Evolutionary conservation across 2,113 vertebrate genomes (phyloP).

Genomic region (Colistium nudipinnis): DNA sequence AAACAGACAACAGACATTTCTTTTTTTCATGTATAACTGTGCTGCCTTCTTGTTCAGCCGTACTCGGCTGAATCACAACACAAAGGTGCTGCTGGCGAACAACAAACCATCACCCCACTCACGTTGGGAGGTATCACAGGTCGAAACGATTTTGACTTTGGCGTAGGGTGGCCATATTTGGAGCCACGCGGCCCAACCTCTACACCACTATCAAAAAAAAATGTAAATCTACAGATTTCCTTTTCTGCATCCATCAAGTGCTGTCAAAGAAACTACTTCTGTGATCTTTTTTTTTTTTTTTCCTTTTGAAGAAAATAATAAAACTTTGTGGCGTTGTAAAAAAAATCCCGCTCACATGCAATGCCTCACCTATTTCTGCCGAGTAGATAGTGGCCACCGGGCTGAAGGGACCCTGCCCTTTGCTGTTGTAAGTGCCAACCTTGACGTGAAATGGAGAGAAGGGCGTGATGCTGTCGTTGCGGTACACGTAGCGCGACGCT

Average conservation of each 20-base stretch:
- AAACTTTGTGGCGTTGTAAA: constrained; percentile 18
- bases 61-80: constrained; percentile 59
- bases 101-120: constrained; percentile 34
- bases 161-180: constrained; percentile 49
- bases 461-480: constrained; percentile 91
- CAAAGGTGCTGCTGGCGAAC: constrained; percentile 55
- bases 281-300: constrained; percentile 47
- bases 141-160: constrained; percentile 53
- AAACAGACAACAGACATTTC: constrained; percentile 68
- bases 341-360: neutral
- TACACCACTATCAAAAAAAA: too few species aligned
- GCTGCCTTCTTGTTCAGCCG: constrained; percentile 44
- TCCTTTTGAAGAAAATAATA: constrained; percentile 27
- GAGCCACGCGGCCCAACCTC: constrained; percentile 22
- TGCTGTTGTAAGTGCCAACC: constrained; percentile 94
- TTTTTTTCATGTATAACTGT: constrained; percentile 51
- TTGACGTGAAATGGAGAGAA: constrained; percentile 93
- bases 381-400: constrained; percentile 90
- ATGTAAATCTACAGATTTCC: constrained; percentile 25
- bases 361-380: constrained; percentile 88
- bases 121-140: constrained; percentile 42
- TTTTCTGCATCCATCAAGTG: constrained; percentile 16
- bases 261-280: constrained; percentile 24
- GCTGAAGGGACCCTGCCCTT: constrained; percentile 93
- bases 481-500: constrained; percentile 87